Conservation (phyloP, 2,888 invertebrate genomes). For the Tetranychus truncatus region DNA sequence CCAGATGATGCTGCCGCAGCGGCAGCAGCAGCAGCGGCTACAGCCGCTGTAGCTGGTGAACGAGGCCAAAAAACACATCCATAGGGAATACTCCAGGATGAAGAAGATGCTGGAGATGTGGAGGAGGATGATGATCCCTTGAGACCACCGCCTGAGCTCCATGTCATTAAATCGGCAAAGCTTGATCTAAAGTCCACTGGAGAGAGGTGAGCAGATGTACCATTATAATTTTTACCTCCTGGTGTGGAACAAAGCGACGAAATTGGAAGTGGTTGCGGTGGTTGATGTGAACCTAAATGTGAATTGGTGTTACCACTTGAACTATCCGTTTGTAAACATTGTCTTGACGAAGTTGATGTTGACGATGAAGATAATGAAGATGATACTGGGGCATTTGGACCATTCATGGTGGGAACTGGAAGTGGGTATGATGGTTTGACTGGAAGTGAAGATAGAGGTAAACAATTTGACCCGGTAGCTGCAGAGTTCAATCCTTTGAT, state of each 20-base stretch:
- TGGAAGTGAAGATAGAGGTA: not conserved
- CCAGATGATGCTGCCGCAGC: not conserved
- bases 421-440: not conserved
- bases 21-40: not conserved
- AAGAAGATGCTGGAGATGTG: not conserved
- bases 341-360: not conserved
- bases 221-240: not conserved
- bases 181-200: not conserved
- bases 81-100: not conserved
- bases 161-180: slow-evolving; percentile 4
- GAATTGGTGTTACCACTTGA: not conserved
- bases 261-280: not conserved
- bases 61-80: slow-evolving; percentile 8
- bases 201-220: not conserved
- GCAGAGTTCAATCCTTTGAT: not conserved
- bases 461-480: not conserved
- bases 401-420: not conserved
- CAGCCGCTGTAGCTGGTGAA: not conserved
- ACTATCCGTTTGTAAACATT: not conserved
- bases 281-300: not conserved
- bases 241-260: not conserved
- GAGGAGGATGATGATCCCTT: not conserved
- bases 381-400: not conserved
- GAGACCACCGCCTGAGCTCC: not conserved
- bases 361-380: not conserved